Base-by-base conservation (phyloP, 2,113 vertebrate species). In the Pagrus major region DNA sequence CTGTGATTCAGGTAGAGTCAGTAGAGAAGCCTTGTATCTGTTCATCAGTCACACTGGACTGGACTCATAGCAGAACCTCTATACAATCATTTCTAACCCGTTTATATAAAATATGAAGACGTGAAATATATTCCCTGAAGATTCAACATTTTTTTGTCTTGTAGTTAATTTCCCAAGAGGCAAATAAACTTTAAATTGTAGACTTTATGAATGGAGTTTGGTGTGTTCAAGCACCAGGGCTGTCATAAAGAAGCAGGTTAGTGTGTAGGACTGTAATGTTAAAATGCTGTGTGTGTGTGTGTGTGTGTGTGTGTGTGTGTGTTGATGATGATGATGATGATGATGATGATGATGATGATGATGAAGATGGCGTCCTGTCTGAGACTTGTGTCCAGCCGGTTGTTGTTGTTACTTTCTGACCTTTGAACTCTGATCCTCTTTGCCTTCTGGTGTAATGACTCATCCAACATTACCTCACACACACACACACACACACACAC, bases 401-500 rank as follows among this genome's bases (percentile, higher is more conserved):
- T 66, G 59, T 76, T 61, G 65, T 61, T 69, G 27, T 66, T 54
- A 39, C 21, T 54, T 12, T 61, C 18, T 77, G 71, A 86, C 67
- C 44, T 80, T 74, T 63, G 51, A 85, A 71, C 81, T 18, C 41
- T 75, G 73, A 73, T 37, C 65, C 69, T 80, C 56, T 78, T 54
- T 79, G 41, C 73, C 44, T 78, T 7, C 56, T 78, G 20, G 9
- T 80, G 35, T 23, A 52, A 63, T 85, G 69, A 81, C 29, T 85
- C 79, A 83, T 72, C 58, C 54, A 31, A 81, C 47, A 64, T 89
- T 55, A 89, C 7, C 29, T 10, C 39, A 66, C 39, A 58, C 61
- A 76, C 58, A 79, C 67, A 70, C 61, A 76, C 47, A 64, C 75
- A 69, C 68, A 71, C 65, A 37, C 18, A 74, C 56, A 73, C 58